Evolutionary conservation across 2,888 invertebrate species (phyloP).

Genomic region (Theodoxus fluviatilis): DNA sequence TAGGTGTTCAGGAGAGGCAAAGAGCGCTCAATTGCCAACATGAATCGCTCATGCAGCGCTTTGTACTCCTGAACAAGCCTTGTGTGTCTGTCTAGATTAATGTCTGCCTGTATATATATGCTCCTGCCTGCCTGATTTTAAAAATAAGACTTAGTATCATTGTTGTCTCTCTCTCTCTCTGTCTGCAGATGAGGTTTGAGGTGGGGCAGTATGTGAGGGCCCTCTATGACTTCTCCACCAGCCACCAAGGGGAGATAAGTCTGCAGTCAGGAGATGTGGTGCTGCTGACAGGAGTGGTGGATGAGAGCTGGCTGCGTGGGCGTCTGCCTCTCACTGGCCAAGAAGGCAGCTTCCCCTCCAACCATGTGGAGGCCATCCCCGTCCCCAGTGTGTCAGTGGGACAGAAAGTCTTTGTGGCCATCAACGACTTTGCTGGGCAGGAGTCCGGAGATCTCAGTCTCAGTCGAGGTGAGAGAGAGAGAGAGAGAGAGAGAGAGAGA

Average conservation of each 20-base stretch:
- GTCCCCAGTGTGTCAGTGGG: constrained; percentile 46
- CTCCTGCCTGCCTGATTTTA: background rate
- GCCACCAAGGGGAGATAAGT: constrained; percentile 51
- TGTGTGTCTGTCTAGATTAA: background rate
- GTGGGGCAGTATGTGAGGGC: constrained; percentile 54
- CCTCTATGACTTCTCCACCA: constrained; percentile 54
- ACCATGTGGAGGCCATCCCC: constrained; percentile 52
- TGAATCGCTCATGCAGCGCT: no score
- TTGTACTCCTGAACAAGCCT: no score
- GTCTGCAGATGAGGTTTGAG: constrained; percentile 52
- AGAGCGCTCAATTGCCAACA: no score
- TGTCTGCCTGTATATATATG: background rate
- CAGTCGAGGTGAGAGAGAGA: constrained; percentile 55
- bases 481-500: no score
- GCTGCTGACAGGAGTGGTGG: constrained; percentile 47
- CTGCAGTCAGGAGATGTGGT: constrained; percentile 54
- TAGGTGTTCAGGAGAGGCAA: no score
- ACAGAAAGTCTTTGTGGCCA: constrained; percentile 55
- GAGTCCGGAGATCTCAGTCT: constrained; percentile 58
- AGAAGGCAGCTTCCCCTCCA: constrained; percentile 57
- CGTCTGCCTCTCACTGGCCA: constrained; percentile 33
- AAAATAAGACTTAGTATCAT: background rate
- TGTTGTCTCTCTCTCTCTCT: no score
- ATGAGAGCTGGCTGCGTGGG: constrained; percentile 60
- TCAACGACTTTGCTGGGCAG: constrained; percentile 52